Conservation (phyloP, 2,888 invertebrate genomes). For the Amphimallon solstitiale region DNA sequence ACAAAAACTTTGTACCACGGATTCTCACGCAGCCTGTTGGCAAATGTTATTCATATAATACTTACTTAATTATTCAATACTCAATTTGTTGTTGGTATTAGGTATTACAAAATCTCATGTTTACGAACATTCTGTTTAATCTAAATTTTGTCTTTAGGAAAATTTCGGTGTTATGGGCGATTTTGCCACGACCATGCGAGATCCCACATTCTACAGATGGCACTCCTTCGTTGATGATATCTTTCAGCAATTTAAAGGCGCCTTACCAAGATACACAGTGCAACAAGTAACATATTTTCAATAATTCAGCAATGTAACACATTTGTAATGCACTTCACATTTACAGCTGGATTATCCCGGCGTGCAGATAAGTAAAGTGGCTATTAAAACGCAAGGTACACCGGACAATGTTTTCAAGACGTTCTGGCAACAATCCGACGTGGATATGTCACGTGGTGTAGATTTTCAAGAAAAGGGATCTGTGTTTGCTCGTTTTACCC, state of each 20-base stretch:
- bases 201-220: slow-evolving; percentile 88
- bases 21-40: too few relatives aligned
- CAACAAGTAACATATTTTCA: slow-evolving; percentile 68
- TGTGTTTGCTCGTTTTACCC: slow-evolving; percentile 78
- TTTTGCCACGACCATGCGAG: slow-evolving; percentile 85
- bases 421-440: slow-evolving; percentile 82
- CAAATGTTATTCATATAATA: too few relatives aligned
- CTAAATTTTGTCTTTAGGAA: slow-evolving; percentile 68
- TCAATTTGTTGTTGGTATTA: too few relatives aligned
- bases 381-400: slow-evolving; percentile 65
- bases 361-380: slow-evolving; percentile 69
- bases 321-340: neutral
- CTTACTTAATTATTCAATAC: too few relatives aligned
- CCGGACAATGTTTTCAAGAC: slow-evolving; percentile 68
- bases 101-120: too few relatives aligned
- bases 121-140: too few relatives aligned
- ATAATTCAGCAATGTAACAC: neutral
- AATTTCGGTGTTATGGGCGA: slow-evolving; percentile 86
- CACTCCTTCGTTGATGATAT: slow-evolving; percentile 82
- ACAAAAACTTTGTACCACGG: too few relatives aligned
- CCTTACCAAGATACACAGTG: slow-evolving; percentile 72
- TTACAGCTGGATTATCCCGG: slow-evolving; percentile 72
- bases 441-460: slow-evolving; percentile 82
- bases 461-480: slow-evolving; percentile 83
- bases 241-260: slow-evolving; percentile 78